Conservation (phyloP, 1,140 invertebrate species). For the Neodiprion pinetum region DNA sequence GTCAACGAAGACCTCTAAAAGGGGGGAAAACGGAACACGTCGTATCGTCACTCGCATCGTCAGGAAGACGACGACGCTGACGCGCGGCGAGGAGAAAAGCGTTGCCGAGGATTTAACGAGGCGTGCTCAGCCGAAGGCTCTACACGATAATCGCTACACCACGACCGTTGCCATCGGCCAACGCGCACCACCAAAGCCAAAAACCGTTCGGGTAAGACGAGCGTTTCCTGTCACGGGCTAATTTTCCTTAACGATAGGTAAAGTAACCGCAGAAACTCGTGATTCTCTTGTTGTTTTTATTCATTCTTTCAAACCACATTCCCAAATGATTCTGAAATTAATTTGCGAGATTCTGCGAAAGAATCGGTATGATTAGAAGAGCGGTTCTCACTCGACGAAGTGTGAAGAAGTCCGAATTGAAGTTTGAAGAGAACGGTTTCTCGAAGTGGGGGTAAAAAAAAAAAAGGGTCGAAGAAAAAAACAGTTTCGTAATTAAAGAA, state of each 20-base stretch:
- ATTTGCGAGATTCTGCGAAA: too few species aligned
- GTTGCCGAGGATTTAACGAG: constrained; percentile 74
- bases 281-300: too few species aligned
- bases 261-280: too few species aligned
- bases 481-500: too few species aligned
- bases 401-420: too few species aligned
- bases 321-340: neutral
- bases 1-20: constrained; percentile 80
- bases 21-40: constrained; percentile 75
- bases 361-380: too few species aligned
- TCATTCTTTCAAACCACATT: neutral
- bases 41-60: constrained; percentile 87
- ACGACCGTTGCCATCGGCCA: constrained; percentile 52
- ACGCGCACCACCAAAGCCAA: constrained; percentile 46
- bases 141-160: constrained; percentile 52
- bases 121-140: constrained; percentile 59
- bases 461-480: too few species aligned
- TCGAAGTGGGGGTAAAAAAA: too few species aligned
- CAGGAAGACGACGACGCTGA: constrained; percentile 88
- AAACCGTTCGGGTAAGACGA: constrained; percentile 55
- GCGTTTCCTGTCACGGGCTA: neutral
- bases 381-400: too few species aligned
- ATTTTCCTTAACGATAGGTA: neutral
- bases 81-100: constrained; percentile 83
- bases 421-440: too few species aligned